Percentiles rank a stretch among this genome's conserved stretches.
phyloP scores from a whole-genome alignment of 2,888 invertebrate genomes.

The Anaspis maculata region DNA sequence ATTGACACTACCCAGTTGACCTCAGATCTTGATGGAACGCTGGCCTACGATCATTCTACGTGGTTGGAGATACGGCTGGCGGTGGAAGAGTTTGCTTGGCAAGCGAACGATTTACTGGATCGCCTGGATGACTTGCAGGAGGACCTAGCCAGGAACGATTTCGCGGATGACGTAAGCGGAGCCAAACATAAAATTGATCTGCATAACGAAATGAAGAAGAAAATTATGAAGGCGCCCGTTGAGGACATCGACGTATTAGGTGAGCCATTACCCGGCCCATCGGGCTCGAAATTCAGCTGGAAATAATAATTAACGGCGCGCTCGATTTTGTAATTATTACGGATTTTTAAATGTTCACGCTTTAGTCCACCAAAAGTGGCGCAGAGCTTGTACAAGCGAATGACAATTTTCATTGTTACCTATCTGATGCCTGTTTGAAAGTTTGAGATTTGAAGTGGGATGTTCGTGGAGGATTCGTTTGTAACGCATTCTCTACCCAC shows the following conservation, averaged over 20 bases:
- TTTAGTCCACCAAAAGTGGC: too few relatives aligned
- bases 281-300: too few relatives aligned
- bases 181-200: constrained; percentile 88
- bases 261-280: too few relatives aligned
- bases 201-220: constrained; percentile 89
- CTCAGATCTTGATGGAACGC: constrained; percentile 84
- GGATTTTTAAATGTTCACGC: too few relatives aligned
- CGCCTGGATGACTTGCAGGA: constrained; percentile 88
- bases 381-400: too few relatives aligned
- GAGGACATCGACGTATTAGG: constrained; percentile 90
- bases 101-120: constrained; percentile 87
- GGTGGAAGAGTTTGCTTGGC: constrained; percentile 93
- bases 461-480: too few relatives aligned
- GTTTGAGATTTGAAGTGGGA: too few relatives aligned
- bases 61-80: constrained; percentile 95
- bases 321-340: too few relatives aligned
- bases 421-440: too few relatives aligned
- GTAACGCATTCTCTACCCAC: too few relatives aligned
- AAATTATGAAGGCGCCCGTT: constrained; percentile 87
- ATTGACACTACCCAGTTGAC: constrained; percentile 91
- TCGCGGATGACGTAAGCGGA: constrained; percentile 88
- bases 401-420: too few relatives aligned
- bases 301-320: too few relatives aligned
- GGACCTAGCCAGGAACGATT: constrained; percentile 85
- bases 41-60: constrained; percentile 92